Base-by-base conservation (phyloP, 2,888 invertebrate species). In the Eilema griseolum region DNA sequence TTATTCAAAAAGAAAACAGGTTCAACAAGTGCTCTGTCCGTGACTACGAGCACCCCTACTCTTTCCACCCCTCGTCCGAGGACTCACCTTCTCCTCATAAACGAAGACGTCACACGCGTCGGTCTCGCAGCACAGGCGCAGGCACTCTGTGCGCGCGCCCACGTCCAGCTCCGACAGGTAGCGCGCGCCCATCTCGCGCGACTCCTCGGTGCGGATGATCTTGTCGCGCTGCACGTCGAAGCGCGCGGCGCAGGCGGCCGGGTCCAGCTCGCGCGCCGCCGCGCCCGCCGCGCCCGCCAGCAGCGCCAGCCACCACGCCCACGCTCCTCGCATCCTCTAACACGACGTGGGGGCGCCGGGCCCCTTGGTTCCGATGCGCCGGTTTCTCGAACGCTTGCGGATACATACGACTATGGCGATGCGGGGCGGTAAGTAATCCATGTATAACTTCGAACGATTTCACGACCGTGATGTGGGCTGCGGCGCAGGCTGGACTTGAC, bases 201-300 rank as follows among this genome's bases (percentile, higher is more conserved):
- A 98, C 91, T 98, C 98, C 86, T 98, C 97, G 1, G 98, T 98
- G 85, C 98, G 96, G 86, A 99, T 99, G 85, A 99, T 99, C 90
- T 98, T 98, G 92, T 98, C 98, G 85, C 96, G 96, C 92, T 98
- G 98, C 78, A 98, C 96, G 92, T 98, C 98, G 91, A 98, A 98
- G 86, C 97, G 97, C 81, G 97, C 96, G 84, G 96, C 95, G 93
- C 98, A 98, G 85, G 96, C 96, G 79, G 96, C 96, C 73, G 97
- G 95, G 89, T 96, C 96, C 78, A 96, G 95, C 83, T 96, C 96
- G 77, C 91, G 92, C 82, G 92, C 92, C 74, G 84, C 90, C 79
- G 75, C 85, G 73, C 85, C 89, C 73, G 80, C 83, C 84, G 87
- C n/a, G n/a, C n/a, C 73, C 84, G 80, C 82, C 84, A 87, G 28